Conservation (phyloP, 2,113 vertebrate species). For the Climacteris rufus region DNA sequence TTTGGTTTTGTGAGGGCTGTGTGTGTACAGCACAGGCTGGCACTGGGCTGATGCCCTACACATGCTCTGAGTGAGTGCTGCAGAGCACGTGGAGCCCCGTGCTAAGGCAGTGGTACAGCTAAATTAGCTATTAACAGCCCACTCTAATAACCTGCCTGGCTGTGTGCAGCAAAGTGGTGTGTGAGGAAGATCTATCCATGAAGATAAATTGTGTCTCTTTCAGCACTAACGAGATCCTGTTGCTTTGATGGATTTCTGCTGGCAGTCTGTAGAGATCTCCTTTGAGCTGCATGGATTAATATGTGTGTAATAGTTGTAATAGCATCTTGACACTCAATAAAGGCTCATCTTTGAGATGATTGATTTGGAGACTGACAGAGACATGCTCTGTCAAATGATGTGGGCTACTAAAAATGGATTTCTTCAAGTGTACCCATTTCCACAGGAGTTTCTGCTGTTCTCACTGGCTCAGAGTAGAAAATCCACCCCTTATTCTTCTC, state of each 20-base stretch:
- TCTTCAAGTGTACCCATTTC: neutral
- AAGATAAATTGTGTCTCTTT: constrained; percentile 3
- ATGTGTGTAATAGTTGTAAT: neutral
- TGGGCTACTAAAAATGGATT: neutral
- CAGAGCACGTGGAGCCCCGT: neutral
- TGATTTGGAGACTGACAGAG: neutral
- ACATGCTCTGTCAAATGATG: neutral
- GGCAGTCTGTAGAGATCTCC: neutral
- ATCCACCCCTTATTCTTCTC: neutral
- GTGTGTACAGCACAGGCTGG: neutral
- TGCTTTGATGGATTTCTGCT: constrained; percentile 26
- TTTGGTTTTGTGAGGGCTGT: neutral
- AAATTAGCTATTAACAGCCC: neutral
- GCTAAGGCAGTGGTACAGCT: neutral
- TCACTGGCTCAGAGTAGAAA: neutral
- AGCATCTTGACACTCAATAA: neutral
- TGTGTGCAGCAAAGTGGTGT: neutral
- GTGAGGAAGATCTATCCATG: neutral
- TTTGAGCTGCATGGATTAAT: neutral
- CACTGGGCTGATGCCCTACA: neutral
- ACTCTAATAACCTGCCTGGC: neutral
- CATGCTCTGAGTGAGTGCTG: neutral
- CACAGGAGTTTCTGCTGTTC: neutral
- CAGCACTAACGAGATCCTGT: neutral
- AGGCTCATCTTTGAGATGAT: neutral